Base-by-base conservation (phyloP, 1,140 invertebrate species). In the Meloidogyne exigua region DNA sequence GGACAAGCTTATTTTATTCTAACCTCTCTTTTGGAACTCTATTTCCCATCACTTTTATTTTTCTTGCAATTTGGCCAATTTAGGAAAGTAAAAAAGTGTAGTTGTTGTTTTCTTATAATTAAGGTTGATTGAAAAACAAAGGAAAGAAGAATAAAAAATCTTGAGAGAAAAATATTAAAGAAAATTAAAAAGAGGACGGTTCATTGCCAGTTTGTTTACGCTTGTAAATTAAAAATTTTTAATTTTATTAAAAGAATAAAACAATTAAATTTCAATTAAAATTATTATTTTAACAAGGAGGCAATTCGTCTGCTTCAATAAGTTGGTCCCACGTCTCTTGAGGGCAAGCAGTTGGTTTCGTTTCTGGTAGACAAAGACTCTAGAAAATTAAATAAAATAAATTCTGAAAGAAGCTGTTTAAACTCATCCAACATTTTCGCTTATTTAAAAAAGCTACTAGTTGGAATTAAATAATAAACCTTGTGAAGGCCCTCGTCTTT, bases 361-460 rank as follows among this genome's bases (percentile, higher is more conserved):
- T 11, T 4, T 23, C 72, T 28, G 72, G 72, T 65, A 73, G 36
- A 13, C 72, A 73, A n/a, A 73, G 28, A 36, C 62, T 73, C 72
- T 73, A 23, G 1, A 62, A 39, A 39, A 69, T 23, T 21, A 11
- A 23, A 23, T 10, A 39, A 25, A 11, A 28, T 68, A 69, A 13
- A 28, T 28, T 25, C 26, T 11, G n/a, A 23, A 9, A n/a, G n/a
- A 5, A 57, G 44, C 44, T 49, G 15, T 49, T 49, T 49, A 49
- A 49, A 49, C 44, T 18, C 1, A 5, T 3, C 7, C 2, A 32
- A 32, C 2, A 32, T 32, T 39, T 39, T 39, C 0, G 21, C 21
- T 13, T 11, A 69, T 42, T 69, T 28, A 42, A 42, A 32, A 5
- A 69, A 69, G 10, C 13, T 25, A 42, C 49, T 28, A 25, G 25